These are phyloP conservation scores for Notothenia rossii DNA, from an alignment of 2,113 vertebrate genomes.

Conservation along the genomic window DNA sequence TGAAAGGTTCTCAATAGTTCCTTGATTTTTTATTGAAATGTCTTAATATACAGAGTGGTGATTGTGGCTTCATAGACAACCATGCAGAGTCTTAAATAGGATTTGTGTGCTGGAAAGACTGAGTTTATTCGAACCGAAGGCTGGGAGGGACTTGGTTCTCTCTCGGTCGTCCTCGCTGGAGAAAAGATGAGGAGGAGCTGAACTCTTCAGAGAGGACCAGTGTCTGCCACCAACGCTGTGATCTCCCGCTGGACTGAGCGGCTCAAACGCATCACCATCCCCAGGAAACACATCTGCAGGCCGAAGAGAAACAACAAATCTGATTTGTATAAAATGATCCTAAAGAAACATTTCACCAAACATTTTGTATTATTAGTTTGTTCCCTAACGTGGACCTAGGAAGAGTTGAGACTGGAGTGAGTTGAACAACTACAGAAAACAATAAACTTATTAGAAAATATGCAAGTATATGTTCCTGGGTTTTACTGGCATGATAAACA, in stretches of 20 bases:
- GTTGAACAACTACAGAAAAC: too few relatives aligned
- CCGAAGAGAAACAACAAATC: not conserved
- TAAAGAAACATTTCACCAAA: not conserved
- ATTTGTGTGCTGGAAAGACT: too few relatives aligned
- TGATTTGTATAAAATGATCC: not conserved
- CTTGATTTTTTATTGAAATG: not conserved
- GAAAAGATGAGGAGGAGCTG: conserved; percentile 69
- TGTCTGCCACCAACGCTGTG: conserved; percentile 51
- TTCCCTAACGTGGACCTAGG: too few relatives aligned
- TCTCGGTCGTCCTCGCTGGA: conserved; percentile 78
- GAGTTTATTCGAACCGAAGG: conserved; percentile 78
- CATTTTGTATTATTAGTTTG: not conserved
- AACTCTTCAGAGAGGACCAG: conserved; percentile 82
- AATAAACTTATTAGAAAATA: too few relatives aligned
- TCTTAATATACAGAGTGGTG: not conserved
- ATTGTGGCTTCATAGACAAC: not conserved
- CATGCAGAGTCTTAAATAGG: not conserved
- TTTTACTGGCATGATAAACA: not conserved
- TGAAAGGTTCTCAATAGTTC: not conserved
- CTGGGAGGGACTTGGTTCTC: conserved; percentile 86
- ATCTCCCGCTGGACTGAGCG: conserved; percentile 61
- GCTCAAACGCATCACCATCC: conserved; percentile 83
- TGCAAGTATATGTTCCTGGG: too few relatives aligned
- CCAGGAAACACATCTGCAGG: conserved; percentile 76
- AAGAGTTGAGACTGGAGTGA: too few relatives aligned